Evolutionary conservation across 2,888 invertebrate species (phyloP).

Genomic region (Leptopterna dolabrata): DNA sequence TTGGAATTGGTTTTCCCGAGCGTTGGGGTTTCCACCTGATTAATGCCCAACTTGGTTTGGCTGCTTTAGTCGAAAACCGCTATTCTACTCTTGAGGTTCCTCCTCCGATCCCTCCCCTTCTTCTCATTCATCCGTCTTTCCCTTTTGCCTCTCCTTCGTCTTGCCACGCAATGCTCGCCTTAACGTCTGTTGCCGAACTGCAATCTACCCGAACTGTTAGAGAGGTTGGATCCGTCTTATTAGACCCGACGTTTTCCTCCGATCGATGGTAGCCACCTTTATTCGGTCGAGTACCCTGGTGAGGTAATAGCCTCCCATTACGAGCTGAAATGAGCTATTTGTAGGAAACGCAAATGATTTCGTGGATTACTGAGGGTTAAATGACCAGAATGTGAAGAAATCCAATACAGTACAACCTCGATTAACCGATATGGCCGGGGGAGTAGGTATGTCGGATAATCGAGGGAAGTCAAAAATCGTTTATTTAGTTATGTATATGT

Average conservation of each 20-base stretch:
- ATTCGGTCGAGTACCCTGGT: neutral
- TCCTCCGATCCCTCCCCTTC: neutral
- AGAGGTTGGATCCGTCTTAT: neutral
- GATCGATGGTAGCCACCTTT: neutral
- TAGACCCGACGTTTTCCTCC: neutral
- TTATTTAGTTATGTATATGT: too few species aligned
- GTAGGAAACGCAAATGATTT: too few species aligned
- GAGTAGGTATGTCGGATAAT: too few species aligned
- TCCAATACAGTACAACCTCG: too few species aligned
- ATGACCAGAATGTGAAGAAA: too few species aligned
- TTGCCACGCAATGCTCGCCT: neutral
- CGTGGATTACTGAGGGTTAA: too few species aligned
- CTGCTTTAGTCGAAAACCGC: constrained; percentile 23
- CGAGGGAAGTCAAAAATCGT: too few species aligned
- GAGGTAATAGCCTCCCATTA: too few species aligned
- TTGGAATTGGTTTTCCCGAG: constrained; percentile 41
- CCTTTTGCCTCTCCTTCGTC: neutral
- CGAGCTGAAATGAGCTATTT: too few species aligned
- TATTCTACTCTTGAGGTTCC: constrained; percentile 27
- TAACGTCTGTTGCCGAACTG: neutral
- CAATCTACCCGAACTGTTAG: neutral
- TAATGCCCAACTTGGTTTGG: constrained; percentile 45
- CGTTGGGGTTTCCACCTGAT: constrained; percentile 46
- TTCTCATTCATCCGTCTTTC: neutral
- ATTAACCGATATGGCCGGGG: too few species aligned